A percentile compares a stretch with the other conserved stretches of the same genome.
phyloP scores from a whole-genome alignment of 2,888 invertebrate species.

The Chrysina gloriosa region DNA sequence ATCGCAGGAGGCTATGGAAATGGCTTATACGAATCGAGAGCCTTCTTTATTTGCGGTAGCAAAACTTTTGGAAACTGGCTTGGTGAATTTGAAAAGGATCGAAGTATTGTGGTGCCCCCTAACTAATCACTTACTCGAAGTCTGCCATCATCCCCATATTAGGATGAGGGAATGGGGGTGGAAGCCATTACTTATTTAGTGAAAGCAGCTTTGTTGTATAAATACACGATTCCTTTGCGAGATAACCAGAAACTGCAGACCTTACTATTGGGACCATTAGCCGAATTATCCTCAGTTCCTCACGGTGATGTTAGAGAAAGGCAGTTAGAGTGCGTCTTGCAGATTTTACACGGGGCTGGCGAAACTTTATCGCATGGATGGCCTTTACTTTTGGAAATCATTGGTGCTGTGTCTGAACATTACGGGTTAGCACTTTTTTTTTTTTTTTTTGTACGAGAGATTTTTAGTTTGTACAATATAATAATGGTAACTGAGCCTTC shows the following conservation, averaged over 20 bases:
- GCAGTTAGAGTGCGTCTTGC: conserved; percentile 93
- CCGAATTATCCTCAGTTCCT: conserved; percentile 89
- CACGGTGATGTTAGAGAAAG: conserved; percentile 95
- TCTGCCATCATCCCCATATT: conserved; percentile 94
- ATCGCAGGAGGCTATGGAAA: conserved; percentile 96
- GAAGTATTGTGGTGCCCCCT: conserved; percentile 96
- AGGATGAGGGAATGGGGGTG: conserved; percentile 98
- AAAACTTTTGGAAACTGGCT: conserved; percentile 96
- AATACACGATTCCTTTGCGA: conserved; percentile 83
- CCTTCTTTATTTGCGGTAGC: conserved; percentile 97
- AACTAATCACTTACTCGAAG: conserved; percentile 95
- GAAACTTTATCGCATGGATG: conserved; percentile 94
- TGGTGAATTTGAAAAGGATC: conserved; percentile 92
- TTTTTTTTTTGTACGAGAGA: no score
- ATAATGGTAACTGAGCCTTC: no score
- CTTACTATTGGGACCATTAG: conserved; percentile 86
- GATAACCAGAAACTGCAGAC: conserved; percentile 91
- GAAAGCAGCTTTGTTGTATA: conserved; percentile 88
- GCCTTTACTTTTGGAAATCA: conserved; percentile 93
- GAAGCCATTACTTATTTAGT: conserved; percentile 96
- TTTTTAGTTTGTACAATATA: no score
- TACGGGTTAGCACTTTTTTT: conserved; percentile 76
- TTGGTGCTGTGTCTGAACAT: conserved; percentile 93
- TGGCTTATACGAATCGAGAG: conserved; percentile 95
- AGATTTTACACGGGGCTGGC: conserved; percentile 92